These are phyloP conservation scores for Pasiphila rectangulata DNA, from an alignment of 2,888 invertebrate genomes.

Conservation along the genomic window DNA sequence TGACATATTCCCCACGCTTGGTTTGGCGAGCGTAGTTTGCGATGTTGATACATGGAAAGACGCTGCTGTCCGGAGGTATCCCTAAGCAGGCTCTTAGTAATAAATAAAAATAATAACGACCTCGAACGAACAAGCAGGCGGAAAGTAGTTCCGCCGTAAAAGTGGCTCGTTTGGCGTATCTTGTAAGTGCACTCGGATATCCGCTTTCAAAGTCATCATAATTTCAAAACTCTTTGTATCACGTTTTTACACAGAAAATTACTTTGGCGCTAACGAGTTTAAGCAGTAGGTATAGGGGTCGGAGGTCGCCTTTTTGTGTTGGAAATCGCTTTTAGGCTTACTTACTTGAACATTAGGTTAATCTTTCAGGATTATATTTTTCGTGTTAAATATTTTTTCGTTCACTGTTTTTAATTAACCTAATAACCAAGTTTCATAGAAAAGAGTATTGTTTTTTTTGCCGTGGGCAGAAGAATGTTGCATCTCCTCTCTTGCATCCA, in stretches of 20 bases:
- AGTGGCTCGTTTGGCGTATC: background rate
- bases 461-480: too few relatives aligned
- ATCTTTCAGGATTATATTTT: background rate
- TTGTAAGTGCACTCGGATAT: background rate
- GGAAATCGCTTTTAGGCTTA: conserved; percentile 12
- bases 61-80: too few relatives aligned
- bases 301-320: conserved; percentile 9
- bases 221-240: conserved; percentile 13
- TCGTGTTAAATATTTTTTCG: too few relatives aligned
- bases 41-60: too few relatives aligned
- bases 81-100: too few relatives aligned
- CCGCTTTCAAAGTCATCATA: conserved; percentile 9
- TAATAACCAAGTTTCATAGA: too few relatives aligned
- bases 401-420: too few relatives aligned
- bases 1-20: too few relatives aligned
- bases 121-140: background rate
- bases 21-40: too few relatives aligned
- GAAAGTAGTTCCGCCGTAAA: background rate
- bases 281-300: conserved; percentile 24
- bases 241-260: conserved; percentile 25
- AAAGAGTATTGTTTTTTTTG: too few relatives aligned
- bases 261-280: conserved; percentile 26
- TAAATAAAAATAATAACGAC: background rate
- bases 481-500: too few relatives aligned
- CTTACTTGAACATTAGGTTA: conserved; percentile 3